Evolutionary conservation across 2,888 invertebrate species (phyloP).

Genomic region (Cheilosia grossa): DNA sequence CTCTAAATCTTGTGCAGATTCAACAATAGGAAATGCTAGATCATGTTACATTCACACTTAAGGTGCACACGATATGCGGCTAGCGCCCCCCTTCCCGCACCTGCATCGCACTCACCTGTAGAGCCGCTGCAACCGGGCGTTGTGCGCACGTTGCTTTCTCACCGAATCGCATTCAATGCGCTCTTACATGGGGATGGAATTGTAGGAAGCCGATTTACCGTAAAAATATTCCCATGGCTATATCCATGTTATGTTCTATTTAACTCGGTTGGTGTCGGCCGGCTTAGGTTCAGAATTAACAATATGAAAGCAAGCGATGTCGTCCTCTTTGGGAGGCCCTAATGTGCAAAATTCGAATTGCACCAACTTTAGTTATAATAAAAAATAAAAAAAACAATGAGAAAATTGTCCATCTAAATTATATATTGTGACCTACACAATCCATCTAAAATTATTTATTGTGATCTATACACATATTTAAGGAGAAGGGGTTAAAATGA

Average conservation of each 20-base stretch:
- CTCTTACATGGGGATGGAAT: conserved; percentile 62
- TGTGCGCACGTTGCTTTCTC: conserved; percentile 46
- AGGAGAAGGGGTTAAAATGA: no score
- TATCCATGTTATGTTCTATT: conserved; percentile 37
- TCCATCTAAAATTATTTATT: no score
- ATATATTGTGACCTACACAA: no score
- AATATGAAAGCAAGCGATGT: neutral
- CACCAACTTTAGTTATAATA: no score
- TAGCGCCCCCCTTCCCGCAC: conserved; percentile 8
- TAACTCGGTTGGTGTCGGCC: conserved; percentile 4
- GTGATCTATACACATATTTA: no score
- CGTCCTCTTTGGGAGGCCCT: conserved; percentile 3
- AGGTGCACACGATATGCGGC: conserved; percentile 46
- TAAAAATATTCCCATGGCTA: conserved; percentile 62
- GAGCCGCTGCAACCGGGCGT: conserved; percentile 13
- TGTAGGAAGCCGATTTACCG: conserved; percentile 56
- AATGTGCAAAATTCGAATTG: no score
- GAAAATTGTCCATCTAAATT: no score
- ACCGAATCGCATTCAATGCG: conserved; percentile 55
- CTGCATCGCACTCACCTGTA: conserved; percentile 49
- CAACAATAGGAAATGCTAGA: conserved; percentile 65
- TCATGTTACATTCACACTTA: conserved; percentile 73
- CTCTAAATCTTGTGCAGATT: conserved; percentile 63
- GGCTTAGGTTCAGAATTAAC: conserved; percentile 3
- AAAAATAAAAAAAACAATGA: no score